Base-by-base conservation (phyloP, 2,113 vertebrate genomes). In the Bungarus multicinctus region DNA sequence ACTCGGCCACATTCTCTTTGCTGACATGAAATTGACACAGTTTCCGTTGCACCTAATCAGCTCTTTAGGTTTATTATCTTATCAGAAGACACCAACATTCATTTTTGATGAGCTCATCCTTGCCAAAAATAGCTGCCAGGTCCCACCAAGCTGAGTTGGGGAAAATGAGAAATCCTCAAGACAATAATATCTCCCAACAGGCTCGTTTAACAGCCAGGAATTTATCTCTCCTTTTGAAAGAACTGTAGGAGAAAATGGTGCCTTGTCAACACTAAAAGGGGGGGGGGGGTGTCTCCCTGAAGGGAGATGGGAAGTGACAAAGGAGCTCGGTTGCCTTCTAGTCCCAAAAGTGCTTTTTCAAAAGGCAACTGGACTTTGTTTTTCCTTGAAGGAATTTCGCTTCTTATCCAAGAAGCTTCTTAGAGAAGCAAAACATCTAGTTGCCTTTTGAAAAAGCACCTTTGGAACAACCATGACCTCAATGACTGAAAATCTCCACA, bases 11-110 rank as follows among this genome's bases (percentile, higher is more conserved):
- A 54, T 96, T 95, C 95, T 96, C 94, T 95, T 92, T 20, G 0
- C 93, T 95, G 95, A 95, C 96, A 94, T 88, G 85, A 57, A 91
- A 94, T 96, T 96, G 96, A 95, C 97, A 96, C 89, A 93, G 57
- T 91, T 97, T 94, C 95, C 93, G 92, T 53, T 45, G 96, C 96
- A 94, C 95, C 96, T 96, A 88, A 97, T 95, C 97, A 97, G 95
- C 93, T 95, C 93, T 96, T 96, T 90, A 94, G 86, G 94, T 94
- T 91, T 94, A 91, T 94, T 90, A 90, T 94, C 96, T 95, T 92
- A 0, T 25, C 89, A 90, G 55, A 89, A 94, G 8, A 74, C 94
- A 92, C 91, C 95, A 89, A 94, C 89, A 0, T 47, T 1, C 88
- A 23, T 58, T 23, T 0, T 81, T 87, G 30, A 43, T 9, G 2